Evolutionary conservation across 1,140 invertebrate genomes (phyloP), one percentile per base, ranked within the genome.

Genomic region (Drosophila aff.): DNA sequence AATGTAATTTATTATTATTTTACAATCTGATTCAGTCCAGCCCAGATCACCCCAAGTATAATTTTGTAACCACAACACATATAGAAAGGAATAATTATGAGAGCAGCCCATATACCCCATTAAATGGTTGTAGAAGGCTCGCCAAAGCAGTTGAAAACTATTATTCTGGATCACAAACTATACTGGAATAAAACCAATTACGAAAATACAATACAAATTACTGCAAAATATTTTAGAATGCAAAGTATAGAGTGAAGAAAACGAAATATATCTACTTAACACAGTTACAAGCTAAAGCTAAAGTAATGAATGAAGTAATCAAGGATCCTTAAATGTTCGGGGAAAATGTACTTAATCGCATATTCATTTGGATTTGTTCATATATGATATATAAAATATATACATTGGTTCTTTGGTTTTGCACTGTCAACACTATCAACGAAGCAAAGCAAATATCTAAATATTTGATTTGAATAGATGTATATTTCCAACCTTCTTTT

Each of bases 1-100:
- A 90, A 89, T 87, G 84, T 87, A 90, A 80, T 60, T 84, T 84
- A 68, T 75, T 60, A 61, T 83, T 79, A 68, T 76, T 76, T 76
- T 33, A 68, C 36, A 15, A 57, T 71, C 61, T 31, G 67, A 71
- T 55, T 67, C 33, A 52, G 63, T 33, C 67, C 64, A 41, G 62
- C 31, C 67, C 26, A 3, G 3, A 23, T 2, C 23, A 53, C n/a
- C 16, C 36, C 52, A 66, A 67, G 21, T 31, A 52, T 50, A 13
- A 63, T 62, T 69, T 49, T 64, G 68, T 55, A 65, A 59, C 72
- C 47, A 36, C 40, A 28, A 50, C 26, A 61, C 28, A 31, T 38
- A 77, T 67, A 77, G 46, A 67, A 52, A 46, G 38, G 26, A 38
- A 73, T 61, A 49, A 58, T 78, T 64, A 72, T 52, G 82, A 21